These are phyloP conservation scores for Apis mellifera DNA, from an alignment of 1,140 invertebrate genomes.

Conservation along the genomic window Amel_HAv3.1 CM009945.2:5045501-5046000, in stretches of 20 bases:
- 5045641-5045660: background rate
- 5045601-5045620: too few species aligned
- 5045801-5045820: constrained; percentile 69
- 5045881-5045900: too few species aligned
- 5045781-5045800: constrained; percentile 54
- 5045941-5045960: background rate
- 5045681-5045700: constrained; percentile 27
- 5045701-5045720: constrained; percentile 23
- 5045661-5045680: background rate
- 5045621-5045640: background rate
- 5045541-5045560: too few species aligned
- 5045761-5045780: background rate
- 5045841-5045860: constrained; percentile 65
- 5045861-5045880: constrained; percentile 66
- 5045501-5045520: background rate
- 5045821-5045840: constrained; percentile 50
- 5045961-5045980: too few species aligned
- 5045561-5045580: too few species aligned
- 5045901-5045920: constrained; percentile 1
- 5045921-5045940: constrained; percentile 19
- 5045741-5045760: constrained; percentile 42
- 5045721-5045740: constrained; percentile 27
- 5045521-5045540: background rate
- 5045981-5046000: too few species aligned
- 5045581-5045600: too few species aligned